phyloP scores from a whole-genome alignment of 2,797 vertebrate genomes.

The Tadarida brasiliensis region DNA sequence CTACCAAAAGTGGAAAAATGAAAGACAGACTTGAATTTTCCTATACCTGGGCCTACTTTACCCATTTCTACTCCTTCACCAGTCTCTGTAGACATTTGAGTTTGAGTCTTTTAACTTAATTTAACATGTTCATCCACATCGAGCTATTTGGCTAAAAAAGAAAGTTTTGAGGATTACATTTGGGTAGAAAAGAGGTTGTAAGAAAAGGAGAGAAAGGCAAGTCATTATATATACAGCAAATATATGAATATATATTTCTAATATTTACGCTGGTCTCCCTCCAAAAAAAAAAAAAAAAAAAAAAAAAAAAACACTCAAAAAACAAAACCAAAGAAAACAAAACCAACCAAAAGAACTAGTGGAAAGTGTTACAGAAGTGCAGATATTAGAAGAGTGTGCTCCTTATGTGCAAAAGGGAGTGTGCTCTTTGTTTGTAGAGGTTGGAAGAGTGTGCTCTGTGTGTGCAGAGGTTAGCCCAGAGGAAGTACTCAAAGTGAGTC shows the following conservation, averaged over 20 bases:
- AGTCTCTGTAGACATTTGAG: neutral
- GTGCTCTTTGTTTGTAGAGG: too few species aligned
- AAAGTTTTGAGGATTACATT: neutral
- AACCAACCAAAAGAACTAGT: neutral
- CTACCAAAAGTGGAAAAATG: neutral
- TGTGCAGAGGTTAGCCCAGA: rapidly evolving
- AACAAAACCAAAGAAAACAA: neutral
- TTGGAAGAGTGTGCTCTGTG: rapidly evolving
- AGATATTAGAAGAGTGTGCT: neutral
- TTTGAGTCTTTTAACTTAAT: conserved; percentile 46
- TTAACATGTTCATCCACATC: neutral
- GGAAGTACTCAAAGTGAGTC: neutral
- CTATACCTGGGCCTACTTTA: neutral
- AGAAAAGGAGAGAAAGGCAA: neutral
- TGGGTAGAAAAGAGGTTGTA: neutral
- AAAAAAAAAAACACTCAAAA: too few species aligned
- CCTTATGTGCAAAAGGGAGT: neutral
- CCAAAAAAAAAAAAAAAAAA: too few species aligned
- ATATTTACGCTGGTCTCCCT: neutral
- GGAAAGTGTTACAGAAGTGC: neutral
- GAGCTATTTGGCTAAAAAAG: neutral
- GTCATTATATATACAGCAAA: conserved; percentile 8
- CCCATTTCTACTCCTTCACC: neutral
- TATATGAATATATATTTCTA: neutral
- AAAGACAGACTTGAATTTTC: neutral